Base-by-base conservation (phyloP, 1,140 invertebrate genomes). In the Orius insidiosus region DNA sequence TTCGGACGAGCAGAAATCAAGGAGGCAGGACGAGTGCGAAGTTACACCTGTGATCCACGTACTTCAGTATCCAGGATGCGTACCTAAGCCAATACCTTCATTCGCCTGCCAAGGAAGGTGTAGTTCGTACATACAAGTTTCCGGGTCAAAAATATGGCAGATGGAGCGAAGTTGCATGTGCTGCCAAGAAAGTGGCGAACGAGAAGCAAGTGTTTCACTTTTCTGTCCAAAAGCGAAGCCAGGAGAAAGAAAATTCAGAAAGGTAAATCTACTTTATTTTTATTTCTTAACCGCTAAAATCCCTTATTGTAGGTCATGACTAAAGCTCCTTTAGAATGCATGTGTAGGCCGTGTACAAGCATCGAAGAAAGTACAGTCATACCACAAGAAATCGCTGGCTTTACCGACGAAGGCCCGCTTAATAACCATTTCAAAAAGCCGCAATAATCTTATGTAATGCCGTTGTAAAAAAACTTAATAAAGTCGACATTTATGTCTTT, bases 111-210 rank as follows among this genome's bases (percentile, higher is more conserved):
- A 79, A 49, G 88, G 88, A 45, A 75, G 81, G 57, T 94, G 88
- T 59, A 80, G 80, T 32, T 89, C 85, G 52, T 94, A 93, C 55
- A 74, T 94, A 24, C 87, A 94, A 72, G 85, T 92, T 5, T 90
- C 86, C n/a, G 85, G 85, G 8, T 90, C 84, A 51, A 92, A 92
- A 69, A 85, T 92, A 58, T 93, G 88, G 88, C 86, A 92, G 71
- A 90, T 88, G 76, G 88, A 93, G 61, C 68, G 88, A 35, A 89
- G 85, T 7, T 89, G 87, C 56, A 90, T 89, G 76, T 93, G 87
- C 59, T 93, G 87, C 63, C 86, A 90, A 63, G 86, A 92, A 63
- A 87, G 85, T 54, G 87, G 88, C 2, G 86, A 92, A 63, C 68
- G 86, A 51, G 87, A 92, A 65, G 87, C 88, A 2, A 78, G 75